Conservation (phyloP, 2,888 invertebrate species). For the Stomorhina lunata region DNA sequence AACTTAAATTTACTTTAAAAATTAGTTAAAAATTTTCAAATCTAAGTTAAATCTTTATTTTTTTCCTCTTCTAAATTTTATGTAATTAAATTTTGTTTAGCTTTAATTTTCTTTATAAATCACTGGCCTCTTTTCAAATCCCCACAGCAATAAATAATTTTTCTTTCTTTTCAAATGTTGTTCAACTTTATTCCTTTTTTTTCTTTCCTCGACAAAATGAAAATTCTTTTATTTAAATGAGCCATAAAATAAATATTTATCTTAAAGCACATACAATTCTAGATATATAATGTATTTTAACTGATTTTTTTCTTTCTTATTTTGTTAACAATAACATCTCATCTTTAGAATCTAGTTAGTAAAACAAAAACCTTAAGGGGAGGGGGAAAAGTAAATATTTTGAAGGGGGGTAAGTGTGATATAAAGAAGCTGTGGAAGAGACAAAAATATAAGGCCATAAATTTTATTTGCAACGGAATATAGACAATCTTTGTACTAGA, state of each 20-base stretch:
- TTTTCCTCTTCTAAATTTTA: too few species aligned
- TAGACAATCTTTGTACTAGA: constrained; percentile 53
- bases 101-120: background rate
- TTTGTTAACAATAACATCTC: constrained; percentile 37
- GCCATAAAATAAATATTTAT: constrained; percentile 63
- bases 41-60: too few species aligned
- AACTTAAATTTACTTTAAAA: background rate
- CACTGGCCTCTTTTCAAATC: background rate
- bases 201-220: too few species aligned
- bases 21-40: background rate
- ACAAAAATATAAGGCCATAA: constrained; percentile 25
- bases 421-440: background rate
- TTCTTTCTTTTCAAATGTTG: constrained; percentile 31
- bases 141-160: background rate
- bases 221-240: constrained; percentile 59
- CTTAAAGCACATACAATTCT: constrained; percentile 15
- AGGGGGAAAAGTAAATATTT: background rate
- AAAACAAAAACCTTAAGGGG: constrained; percentile 24
- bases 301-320: constrained; percentile 32
- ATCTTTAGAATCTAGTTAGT: constrained; percentile 46
- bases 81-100: too few species aligned
- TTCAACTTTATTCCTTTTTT: constrained; percentile 44
- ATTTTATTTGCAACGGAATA: constrained; percentile 24
- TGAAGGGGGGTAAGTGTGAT: background rate
- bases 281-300: constrained; percentile 19